Evolutionary conservation across 2,888 invertebrate species (phyloP).

Genomic region (Isotomurus palustris): DNA sequence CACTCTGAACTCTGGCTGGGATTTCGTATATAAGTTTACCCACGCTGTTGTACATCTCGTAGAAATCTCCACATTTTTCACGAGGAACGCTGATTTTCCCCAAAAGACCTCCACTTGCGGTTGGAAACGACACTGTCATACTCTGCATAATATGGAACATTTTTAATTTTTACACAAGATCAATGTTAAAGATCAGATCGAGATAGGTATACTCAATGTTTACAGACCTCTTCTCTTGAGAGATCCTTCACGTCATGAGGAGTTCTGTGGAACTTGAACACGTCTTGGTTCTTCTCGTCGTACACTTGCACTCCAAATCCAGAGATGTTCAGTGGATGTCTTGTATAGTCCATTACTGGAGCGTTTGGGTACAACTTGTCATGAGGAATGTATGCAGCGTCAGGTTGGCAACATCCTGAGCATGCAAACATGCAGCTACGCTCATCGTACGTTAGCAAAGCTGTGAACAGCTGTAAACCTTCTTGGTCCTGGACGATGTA

Average conservation of each 20-base stretch:
- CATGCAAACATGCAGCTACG: not conserved
- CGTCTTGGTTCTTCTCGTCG: not conserved
- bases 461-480: not conserved
- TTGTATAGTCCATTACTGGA: not conserved
- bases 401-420: not conserved
- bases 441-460: not conserved
- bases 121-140: no score
- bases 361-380: not conserved
- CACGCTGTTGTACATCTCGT: no score
- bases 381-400: not conserved
- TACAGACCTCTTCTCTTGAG: not conserved
- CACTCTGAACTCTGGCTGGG: no score
- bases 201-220: no score
- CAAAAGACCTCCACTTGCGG: no score
- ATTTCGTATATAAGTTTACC: no score
- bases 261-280: not conserved
- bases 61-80: no score
- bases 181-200: no score
- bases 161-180: no score
- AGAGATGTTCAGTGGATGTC: not conserved
- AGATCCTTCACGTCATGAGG: not conserved
- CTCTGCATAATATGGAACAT: no score
- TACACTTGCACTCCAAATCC: not conserved
- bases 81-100: no score
- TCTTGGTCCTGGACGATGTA: not conserved